phyloP scores from a whole-genome alignment of 2,888 invertebrate genomes.

The Heteromyza rotundicornis region DNA sequence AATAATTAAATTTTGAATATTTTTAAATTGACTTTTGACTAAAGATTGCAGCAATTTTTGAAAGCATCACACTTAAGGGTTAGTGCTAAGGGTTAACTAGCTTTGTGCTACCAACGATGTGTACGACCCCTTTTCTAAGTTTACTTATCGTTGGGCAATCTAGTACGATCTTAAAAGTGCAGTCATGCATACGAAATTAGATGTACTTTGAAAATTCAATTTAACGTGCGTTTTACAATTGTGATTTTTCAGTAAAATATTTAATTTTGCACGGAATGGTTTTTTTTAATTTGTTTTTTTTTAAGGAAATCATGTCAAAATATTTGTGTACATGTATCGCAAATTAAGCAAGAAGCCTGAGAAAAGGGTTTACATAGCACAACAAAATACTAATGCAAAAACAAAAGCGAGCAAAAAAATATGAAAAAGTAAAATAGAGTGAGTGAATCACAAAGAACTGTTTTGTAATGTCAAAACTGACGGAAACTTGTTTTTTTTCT shows the following conservation, averaged over 20 bases:
- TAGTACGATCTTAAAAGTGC: conserved; percentile 41
- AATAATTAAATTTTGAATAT: no score
- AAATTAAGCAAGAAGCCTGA: not conserved
- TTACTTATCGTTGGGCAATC: conserved; percentile 47
- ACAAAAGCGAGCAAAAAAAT: conserved; percentile 3
- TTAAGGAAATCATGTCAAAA: conserved; percentile 27
- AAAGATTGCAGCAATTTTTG: no score
- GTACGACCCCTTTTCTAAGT: not conserved
- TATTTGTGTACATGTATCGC: conserved; percentile 39
- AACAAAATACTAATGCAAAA: conserved; percentile 23
- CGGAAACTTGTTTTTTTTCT: conserved; percentile 24
- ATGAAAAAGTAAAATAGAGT: conserved; percentile 15
- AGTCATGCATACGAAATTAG: conserved; percentile 45
- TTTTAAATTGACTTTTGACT: no score
- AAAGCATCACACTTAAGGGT: not conserved
- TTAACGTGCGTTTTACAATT: not conserved
- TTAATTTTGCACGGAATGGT: not conserved
- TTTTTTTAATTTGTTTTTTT: not conserved
- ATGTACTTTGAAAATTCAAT: conserved; percentile 24
- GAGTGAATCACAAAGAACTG: not conserved
- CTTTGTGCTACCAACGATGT: not conserved
- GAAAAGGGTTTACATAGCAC: conserved; percentile 19
- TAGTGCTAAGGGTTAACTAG: not conserved
- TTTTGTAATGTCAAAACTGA: conserved; percentile 16
- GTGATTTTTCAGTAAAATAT: not conserved